Percentiles rank a stretch among this genome's conserved stretches.
Conservation (phyloP, 1,140 invertebrate genomes). For the Pseudomyrmex gracilis region DNA sequence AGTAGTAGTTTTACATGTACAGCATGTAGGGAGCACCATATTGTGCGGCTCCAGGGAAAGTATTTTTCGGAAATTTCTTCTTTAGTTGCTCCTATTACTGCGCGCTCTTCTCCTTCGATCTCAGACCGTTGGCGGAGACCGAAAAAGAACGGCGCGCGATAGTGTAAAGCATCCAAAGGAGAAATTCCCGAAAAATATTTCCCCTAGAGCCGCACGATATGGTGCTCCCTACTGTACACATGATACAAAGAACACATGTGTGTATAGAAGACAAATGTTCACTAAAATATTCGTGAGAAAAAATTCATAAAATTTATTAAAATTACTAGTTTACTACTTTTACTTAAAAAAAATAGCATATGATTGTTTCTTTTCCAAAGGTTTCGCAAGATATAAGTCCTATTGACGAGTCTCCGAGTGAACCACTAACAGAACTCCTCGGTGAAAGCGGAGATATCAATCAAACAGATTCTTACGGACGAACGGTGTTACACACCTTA, state of each 20-base stretch:
- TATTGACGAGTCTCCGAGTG: constrained; percentile 82
- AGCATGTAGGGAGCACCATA: too few species aligned
- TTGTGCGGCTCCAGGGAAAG: too few species aligned
- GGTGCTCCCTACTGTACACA: too few species aligned
- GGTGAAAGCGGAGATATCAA: constrained; percentile 84
- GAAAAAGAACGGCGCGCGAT: too few species aligned
- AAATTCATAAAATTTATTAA: too few species aligned
- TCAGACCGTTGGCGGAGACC: too few species aligned
- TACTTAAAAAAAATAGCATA: constrained; percentile 37
- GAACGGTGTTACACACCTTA: constrained; percentile 91
- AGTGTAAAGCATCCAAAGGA: too few species aligned
- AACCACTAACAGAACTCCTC: constrained; percentile 83
- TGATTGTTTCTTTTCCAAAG: constrained; percentile 54
- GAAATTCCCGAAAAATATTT: too few species aligned
- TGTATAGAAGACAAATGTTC: neutral
- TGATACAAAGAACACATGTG: neutral
- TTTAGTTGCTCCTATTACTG: too few species aligned
- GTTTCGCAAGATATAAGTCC: constrained; percentile 84
- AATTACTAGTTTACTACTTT: neutral
- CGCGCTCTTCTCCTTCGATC: too few species aligned
- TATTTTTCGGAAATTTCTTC: too few species aligned
- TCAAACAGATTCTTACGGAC: constrained; percentile 87
- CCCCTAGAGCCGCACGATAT: too few species aligned
- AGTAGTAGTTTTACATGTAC: neutral
- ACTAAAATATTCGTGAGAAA: neutral